Conservation (phyloP, 2,888 invertebrate genomes). For the Cylindroiulus punctatus region DNA sequence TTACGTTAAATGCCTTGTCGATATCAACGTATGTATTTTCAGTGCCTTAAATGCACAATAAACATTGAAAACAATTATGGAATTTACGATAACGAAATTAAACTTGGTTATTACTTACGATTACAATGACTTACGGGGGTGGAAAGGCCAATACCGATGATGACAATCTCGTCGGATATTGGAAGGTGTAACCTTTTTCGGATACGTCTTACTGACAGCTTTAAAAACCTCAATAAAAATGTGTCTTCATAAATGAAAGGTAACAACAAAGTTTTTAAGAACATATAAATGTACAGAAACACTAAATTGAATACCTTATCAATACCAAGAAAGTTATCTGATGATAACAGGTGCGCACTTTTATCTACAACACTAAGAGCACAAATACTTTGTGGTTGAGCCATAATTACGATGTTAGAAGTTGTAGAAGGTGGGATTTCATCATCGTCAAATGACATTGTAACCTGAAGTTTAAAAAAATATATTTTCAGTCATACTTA, state of each 20-base stretch:
- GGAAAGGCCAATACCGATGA: too few species aligned
- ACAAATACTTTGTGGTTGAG: constrained; percentile 48
- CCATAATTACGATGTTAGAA: background rate
- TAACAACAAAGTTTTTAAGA: background rate
- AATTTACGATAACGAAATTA: too few species aligned
- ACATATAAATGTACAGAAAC: background rate
- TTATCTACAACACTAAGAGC: constrained; percentile 48
- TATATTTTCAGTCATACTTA: background rate
- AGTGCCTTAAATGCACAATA: too few species aligned
- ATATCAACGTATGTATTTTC: background rate
- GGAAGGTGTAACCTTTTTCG: background rate
- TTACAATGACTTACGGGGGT: background rate
- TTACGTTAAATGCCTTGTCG: background rate
- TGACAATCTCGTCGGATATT: background rate
- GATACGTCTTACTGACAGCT: background rate
- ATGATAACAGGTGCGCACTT: constrained; percentile 30
- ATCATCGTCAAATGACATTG: background rate
- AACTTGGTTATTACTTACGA: background rate
- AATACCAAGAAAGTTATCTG: background rate
- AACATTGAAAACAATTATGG: too few species aligned
- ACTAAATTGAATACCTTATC: background rate
- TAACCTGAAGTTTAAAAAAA: background rate
- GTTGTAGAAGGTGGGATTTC: background rate
- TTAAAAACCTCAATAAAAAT: background rate
- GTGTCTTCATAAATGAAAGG: background rate